Percentiles rank a stretch among this genome's conserved stretches.
phyloP scores from a whole-genome alignment of 2,113 vertebrate species.

The Blennius ocellaris region DNA sequence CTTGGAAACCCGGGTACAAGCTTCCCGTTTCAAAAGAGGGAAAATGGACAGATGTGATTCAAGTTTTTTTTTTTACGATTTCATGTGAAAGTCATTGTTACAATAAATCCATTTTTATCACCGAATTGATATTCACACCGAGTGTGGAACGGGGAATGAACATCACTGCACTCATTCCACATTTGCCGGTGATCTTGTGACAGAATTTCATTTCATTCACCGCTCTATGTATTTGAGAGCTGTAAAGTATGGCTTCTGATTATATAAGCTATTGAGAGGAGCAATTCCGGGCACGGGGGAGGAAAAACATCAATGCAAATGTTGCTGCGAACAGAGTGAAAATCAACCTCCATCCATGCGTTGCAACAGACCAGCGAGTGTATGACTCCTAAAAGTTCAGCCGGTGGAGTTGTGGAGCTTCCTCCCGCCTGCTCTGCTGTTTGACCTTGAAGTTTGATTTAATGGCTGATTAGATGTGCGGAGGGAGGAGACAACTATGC shows the following conservation, averaged over 20 bases:
- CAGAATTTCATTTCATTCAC: not conserved
- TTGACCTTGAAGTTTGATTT: slow-evolving; percentile 63
- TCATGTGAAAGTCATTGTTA: not conserved
- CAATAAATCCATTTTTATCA: no score
- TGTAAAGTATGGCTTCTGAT: not conserved
- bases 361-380: slow-evolving; percentile 13
- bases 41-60: not conserved
- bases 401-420: slow-evolving; percentile 19
- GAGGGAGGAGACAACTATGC: slow-evolving; percentile 19
- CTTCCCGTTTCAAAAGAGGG: no score
- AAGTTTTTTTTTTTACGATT: not conserved
- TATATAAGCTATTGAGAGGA: not conserved
- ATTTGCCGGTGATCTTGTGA: no score
- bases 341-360: not conserved
- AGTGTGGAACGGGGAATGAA: no score
- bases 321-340: slow-evolving; percentile 6
- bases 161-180: no score
- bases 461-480: slow-evolving; percentile 53
- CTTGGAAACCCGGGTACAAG: no score
- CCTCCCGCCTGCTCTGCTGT: slow-evolving; percentile 17
- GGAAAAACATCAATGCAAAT: slow-evolving; percentile 5
- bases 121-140: no score
- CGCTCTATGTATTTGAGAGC: not conserved
- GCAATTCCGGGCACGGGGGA: no score
- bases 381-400: slow-evolving; percentile 24